Percentiles rank a stretch among this genome's conserved stretches.
Conservation (phyloP, 2,797 vertebrate species). For the Sorex maritimensis region DNA sequence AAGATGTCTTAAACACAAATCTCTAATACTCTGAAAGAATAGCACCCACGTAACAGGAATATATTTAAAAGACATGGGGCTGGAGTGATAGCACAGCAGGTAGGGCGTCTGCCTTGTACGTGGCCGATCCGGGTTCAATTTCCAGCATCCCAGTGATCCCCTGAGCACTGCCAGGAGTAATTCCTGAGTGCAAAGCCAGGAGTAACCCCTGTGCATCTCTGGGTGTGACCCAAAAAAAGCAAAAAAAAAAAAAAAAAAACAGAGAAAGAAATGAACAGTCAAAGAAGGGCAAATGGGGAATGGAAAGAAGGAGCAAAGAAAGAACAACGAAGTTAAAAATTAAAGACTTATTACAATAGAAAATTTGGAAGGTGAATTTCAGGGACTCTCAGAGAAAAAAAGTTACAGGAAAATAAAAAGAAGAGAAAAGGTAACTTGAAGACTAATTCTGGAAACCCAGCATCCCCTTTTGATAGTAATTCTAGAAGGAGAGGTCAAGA, state of each 20-base stretch:
- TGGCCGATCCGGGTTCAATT: no score
- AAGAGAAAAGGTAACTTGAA: slow-evolving; percentile 31
- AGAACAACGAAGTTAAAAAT: neutral
- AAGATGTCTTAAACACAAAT: slow-evolving; percentile 20
- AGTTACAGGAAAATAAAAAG: slow-evolving; percentile 20
- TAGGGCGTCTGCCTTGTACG: no score
- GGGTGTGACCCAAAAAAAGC: no score
- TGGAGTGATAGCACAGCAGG: no score
- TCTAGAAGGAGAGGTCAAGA: slow-evolving; percentile 46
- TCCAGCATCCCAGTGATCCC: no score
- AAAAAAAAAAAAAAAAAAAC: no score
- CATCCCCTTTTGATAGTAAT: neutral
- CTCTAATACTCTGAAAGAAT: no score
- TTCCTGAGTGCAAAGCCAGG: no score
- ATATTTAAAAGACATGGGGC: neutral
- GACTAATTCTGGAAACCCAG: neutral
- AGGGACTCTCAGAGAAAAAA: slow-evolving; percentile 31
- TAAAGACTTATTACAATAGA: neutral
- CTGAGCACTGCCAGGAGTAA: no score
- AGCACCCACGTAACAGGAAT: neutral
- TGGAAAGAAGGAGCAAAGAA: neutral
- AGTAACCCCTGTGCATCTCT: no score
- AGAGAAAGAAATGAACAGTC: no score
- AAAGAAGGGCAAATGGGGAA: no score
- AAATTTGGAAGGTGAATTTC: slow-evolving; percentile 27